A percentile compares a stretch with the other conserved stretches of the same genome.
Evolutionary conservation across 2,113 vertebrate species (phyloP).

Genomic region (Pseudopodoces humilis): DNA sequence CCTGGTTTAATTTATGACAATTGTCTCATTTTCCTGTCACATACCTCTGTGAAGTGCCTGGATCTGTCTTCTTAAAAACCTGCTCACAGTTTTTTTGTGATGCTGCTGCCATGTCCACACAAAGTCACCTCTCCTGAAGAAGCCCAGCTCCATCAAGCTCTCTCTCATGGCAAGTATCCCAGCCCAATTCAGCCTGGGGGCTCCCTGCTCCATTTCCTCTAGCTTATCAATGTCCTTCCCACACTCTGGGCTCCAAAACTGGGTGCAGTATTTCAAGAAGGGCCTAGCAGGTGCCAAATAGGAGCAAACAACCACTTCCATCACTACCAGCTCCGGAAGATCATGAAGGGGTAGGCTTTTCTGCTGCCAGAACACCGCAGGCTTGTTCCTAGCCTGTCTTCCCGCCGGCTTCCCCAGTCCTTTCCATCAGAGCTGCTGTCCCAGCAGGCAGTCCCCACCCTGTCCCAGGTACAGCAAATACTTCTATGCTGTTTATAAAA

Average conservation of each 20-base stretch:
- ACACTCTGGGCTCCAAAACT: not conserved
- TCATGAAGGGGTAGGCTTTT: not conserved
- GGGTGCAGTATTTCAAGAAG: not conserved
- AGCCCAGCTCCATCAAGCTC: not conserved
- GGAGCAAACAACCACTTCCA: not conserved
- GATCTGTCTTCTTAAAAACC: not conserved
- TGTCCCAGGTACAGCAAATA: not conserved
- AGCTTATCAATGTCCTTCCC: not conserved
- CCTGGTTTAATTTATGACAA: not conserved
- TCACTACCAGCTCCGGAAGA: not conserved
- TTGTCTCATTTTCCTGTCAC: not conserved
- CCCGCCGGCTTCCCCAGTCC: not conserved
- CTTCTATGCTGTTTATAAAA: not conserved
- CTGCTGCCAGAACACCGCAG: not conserved
- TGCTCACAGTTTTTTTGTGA: not conserved
- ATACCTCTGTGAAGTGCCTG: not conserved
- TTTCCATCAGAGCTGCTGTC: not conserved
- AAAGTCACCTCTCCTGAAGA: not conserved
- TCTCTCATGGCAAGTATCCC: not conserved
- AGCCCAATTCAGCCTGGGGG: not conserved
- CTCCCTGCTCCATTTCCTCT: not conserved
- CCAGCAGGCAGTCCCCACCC: not conserved
- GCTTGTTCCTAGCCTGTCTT: accelerated
- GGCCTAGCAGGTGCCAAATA: not conserved
- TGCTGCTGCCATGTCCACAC: not conserved